phyloP scores from a whole-genome alignment of 1,140 invertebrate species.

The Eumeta japonica region DNA sequence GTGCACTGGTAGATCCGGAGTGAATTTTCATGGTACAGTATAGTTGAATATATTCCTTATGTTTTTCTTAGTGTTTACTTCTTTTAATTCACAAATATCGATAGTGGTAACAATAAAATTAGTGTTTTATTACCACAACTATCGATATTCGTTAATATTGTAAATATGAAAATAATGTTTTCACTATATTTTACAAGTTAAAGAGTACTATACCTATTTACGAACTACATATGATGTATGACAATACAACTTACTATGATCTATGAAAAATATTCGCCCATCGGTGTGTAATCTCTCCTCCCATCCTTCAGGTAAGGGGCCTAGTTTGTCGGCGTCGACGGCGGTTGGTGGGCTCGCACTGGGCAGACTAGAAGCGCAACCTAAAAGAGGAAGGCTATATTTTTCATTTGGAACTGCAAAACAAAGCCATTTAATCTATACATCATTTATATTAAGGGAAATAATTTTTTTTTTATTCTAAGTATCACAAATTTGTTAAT shows the following conservation, averaged over 20 bases:
- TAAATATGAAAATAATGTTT: neutral
- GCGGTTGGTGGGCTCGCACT: constrained; percentile 56
- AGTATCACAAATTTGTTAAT: too few species aligned
- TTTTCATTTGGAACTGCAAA: neutral
- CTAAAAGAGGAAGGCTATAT: constrained; percentile 17
- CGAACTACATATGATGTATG: neutral
- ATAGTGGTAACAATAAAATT: too few species aligned
- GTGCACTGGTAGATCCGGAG: too few species aligned
- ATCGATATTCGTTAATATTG: neutral
- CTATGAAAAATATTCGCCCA: constrained; percentile 96
- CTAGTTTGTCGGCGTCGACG: constrained; percentile 77
- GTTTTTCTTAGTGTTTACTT: too few species aligned
- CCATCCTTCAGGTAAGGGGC: constrained; percentile 94
- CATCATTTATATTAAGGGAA: too few species aligned
- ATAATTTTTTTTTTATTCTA: too few species aligned
- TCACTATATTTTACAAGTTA: neutral
- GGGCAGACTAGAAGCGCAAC: constrained; percentile 82
- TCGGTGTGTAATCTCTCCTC: constrained; percentile 95
- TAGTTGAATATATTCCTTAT: too few species aligned
- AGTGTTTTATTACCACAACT: neutral
- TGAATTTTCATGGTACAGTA: too few species aligned
- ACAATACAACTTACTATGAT: constrained; percentile 79
- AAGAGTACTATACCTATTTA: neutral
- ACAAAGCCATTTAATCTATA: too few species aligned
- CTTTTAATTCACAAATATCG: too few species aligned